Base-by-base conservation (phyloP, 2,113 vertebrate species). In the Tachysurus fulvidraco region DNA sequence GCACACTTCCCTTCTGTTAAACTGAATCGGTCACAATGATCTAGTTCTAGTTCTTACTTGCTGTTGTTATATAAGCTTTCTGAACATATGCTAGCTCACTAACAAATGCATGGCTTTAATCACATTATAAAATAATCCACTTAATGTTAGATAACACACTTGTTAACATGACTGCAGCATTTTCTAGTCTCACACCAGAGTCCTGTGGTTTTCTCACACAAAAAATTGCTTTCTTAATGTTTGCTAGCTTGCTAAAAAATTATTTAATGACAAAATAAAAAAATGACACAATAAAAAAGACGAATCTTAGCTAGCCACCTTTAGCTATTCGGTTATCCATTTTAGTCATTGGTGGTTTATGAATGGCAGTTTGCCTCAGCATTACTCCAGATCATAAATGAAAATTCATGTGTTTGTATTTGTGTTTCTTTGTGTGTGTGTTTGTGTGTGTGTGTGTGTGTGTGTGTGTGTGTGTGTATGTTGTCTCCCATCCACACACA, bases 331-430 rank as follows among this genome's bases (percentile, higher is more conserved):
- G n/a, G 41, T 17, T 86, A 65, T 86, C 73, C 77, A 44, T 81
- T 90, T 88, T 81, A 65, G 44, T 9, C 74, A 87, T 90, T 54
- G 23, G 67, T 87, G 55, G 71, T 82, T 85, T 67, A 83, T 83
- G 57, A 73, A 67, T 84, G 84, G 69, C 81, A 62, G 12, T 89
- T 78, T 86, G 84, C 88, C 88, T 69, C 65, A 74, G 46, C 16
- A 50, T 87, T 87, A 77, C 64, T 55, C 88, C 87, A 87, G 78
- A 65, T 50, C 12, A 19, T 79, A 74, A 67, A 88, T n/a, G n/a
- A n/a, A n/a, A n/a, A n/a, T n/a, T n/a, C n/a, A n/a, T n/a, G n/a
- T n/a, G n/a, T n/a, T n/a, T n/a, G 36, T 36, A 36, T 36, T 36
- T 36, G 36, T 36, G 36, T 36, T 36, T 36, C 36, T 36, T 36